These are phyloP conservation scores for Eucriotettix oculatus DNA, from an alignment of 2,888 invertebrate genomes.

Conservation along the genomic window DNA sequence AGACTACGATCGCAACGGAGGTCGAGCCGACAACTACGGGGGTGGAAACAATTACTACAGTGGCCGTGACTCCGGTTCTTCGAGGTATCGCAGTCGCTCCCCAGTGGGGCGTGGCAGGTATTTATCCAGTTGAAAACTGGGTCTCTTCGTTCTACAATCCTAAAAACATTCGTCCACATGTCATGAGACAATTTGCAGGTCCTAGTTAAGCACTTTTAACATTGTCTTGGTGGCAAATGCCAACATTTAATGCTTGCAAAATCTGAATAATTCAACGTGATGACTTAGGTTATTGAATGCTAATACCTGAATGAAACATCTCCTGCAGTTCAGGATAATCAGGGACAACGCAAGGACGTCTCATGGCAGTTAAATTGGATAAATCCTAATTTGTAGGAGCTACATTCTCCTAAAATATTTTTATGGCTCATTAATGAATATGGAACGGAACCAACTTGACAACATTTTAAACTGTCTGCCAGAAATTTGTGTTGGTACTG, in stretches of 20 bases:
- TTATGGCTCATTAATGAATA: too few species aligned
- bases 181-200: slow-evolving; percentile 8
- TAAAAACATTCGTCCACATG: not conserved
- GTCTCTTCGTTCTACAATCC: not conserved
- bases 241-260: too few species aligned
- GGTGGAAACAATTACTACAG: slow-evolving; percentile 30
- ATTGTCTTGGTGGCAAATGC: not conserved
- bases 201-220: not conserved
- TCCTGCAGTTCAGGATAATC: not conserved
- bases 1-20: slow-evolving; percentile 24
- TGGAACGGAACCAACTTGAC: too few species aligned
- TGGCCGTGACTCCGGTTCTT: slow-evolving; percentile 34
- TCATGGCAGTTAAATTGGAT: slow-evolving; percentile 7
- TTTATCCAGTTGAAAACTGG: slow-evolving; percentile 6
- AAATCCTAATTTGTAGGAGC: not conserved
- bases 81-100: slow-evolving; percentile 34
- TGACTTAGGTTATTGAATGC: not conserved
- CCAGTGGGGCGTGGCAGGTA: slow-evolving; percentile 36
- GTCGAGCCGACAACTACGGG: slow-evolving; percentile 25
- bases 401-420: too few species aligned
- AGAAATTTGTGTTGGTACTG: too few species aligned
- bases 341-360: slow-evolving; percentile 7
- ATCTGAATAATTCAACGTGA: not conserved
- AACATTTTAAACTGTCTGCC: too few species aligned
- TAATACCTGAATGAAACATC: not conserved